A percentile compares a stretch with the other conserved stretches of the same genome.
Evolutionary conservation across 2,797 vertebrate genomes (phyloP).

Genomic region (Coccyzus lansbergi): DNA sequence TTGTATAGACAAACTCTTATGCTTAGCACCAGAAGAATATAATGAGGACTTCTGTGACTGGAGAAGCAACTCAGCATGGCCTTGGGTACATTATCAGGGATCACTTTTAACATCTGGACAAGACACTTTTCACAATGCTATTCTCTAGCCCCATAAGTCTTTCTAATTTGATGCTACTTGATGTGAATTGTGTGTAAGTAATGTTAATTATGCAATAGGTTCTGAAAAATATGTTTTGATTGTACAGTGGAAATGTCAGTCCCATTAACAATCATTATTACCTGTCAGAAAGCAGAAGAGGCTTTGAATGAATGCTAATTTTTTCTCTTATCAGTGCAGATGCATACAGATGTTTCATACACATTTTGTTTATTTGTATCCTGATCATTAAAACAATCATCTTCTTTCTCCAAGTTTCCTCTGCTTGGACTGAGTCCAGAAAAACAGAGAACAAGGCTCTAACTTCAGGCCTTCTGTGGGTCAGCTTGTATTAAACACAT

Average conservation of each 20-base stretch:
- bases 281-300: constrained; percentile 57
- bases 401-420: neutral
- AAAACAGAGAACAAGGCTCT: neutral
- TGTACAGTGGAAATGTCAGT: constrained; percentile 73
- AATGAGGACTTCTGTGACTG: neutral
- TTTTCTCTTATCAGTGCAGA: neutral
- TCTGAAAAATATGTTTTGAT: constrained; percentile 72
- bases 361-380: neutral
- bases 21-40: neutral
- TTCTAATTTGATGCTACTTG: constrained; percentile 58
- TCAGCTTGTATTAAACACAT: neutral
- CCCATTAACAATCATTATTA: constrained; percentile 76
- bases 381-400: neutral
- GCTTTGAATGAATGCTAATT: constrained; percentile 64
- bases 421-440: neutral
- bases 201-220: constrained; percentile 67
- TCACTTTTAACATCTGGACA: neutral
- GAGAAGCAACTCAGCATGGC: neutral
- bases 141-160: constrained; percentile 35
- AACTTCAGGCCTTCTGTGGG: neutral
- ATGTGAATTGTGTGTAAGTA: constrained; percentile 67
- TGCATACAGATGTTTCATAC: constrained; percentile 34
- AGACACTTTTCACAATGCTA: constrained; percentile 4
- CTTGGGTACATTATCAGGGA: neutral
- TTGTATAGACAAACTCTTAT: neutral